Evolutionary conservation across 2,113 vertebrate genomes (phyloP).

Genomic region (Upupa epops): DNA sequence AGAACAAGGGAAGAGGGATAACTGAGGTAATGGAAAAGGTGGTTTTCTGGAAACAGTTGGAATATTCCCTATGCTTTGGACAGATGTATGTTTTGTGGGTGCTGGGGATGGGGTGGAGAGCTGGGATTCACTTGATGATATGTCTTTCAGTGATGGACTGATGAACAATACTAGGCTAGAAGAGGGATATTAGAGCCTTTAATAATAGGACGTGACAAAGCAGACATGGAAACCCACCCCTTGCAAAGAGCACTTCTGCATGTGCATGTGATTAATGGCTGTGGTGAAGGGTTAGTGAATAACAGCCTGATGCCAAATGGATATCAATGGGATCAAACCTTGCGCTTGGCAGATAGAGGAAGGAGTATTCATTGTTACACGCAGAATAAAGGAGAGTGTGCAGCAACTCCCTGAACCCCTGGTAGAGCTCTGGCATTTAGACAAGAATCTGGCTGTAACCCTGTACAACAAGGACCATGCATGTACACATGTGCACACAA

Average conservation of each 20-base stretch:
- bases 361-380: constrained; percentile 21
- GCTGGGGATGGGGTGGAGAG: neutral
- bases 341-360: constrained; percentile 31
- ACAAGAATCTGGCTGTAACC: constrained; percentile 60
- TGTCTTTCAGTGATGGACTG: neutral
- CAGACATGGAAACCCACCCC: neutral
- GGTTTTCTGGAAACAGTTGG: neutral
- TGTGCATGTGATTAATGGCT: constrained; percentile 23
- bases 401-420: constrained; percentile 22
- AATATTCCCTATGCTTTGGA: neutral
- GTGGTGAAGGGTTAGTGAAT: constrained; percentile 8
- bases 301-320: constrained; percentile 41
- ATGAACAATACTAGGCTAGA: neutral
- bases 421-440: neutral
- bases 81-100: neutral
- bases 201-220: neutral
- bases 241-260: neutral
- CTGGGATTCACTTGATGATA: neutral
- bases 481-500: constrained; percentile 63
- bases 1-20: neutral
- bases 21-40: neutral
- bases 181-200: neutral
- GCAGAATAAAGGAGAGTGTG: neutral
- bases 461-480: constrained; percentile 47
- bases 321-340: constrained; percentile 46